Evolutionary conservation across 2,888 invertebrate genomes (phyloP), one percentile per base, ranked within the genome.

Genomic region (Rhyacophila evoluta): DNA sequence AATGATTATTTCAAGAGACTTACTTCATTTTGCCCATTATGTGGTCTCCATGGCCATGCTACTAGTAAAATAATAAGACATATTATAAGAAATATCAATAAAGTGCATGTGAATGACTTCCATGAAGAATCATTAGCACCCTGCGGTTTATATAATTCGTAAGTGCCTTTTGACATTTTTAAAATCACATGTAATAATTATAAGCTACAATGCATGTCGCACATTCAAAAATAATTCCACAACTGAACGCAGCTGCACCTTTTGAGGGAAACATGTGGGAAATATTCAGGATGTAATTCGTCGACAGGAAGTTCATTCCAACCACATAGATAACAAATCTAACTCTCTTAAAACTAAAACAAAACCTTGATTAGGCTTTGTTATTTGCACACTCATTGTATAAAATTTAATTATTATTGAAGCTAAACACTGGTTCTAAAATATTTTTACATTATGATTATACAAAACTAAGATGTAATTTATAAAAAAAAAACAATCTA

Each of bases 101-200:
- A 2, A 11, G 80, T 69, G 39, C 80, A 80, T 10, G 74, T 72
- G n/a, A 72, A 72, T 19, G 75, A 75, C 28, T 78, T 80, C 80
- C 80, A 80, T 33, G 75, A 29, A 41, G 78, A 37, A 37, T 36
- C 19, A 25, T 70, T 78, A 19, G 74, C 36, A 12, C 36, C 33
- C 33, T 70, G 67, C 3, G 74, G 80, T 33, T 38, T 74, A 69
- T 75, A 78, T 8, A 79, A 25, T 10, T 72, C 72, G 36, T 80
- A 80, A 11, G 55, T 29, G 6, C 80, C 78, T 29, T 68, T 78
- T 11, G 75, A 29, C 80, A 80, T 80, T 78, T 77, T 75, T 10
- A 39, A 29, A 41, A 12, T 27, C 15, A 25, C 19, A 10, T 1
- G n/a, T 25, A 38, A 19, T 11, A 19, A 25, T 25, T 37, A 25